Base-by-base conservation (phyloP, 2,888 invertebrate species). In the Drosophila falleni region DNA sequence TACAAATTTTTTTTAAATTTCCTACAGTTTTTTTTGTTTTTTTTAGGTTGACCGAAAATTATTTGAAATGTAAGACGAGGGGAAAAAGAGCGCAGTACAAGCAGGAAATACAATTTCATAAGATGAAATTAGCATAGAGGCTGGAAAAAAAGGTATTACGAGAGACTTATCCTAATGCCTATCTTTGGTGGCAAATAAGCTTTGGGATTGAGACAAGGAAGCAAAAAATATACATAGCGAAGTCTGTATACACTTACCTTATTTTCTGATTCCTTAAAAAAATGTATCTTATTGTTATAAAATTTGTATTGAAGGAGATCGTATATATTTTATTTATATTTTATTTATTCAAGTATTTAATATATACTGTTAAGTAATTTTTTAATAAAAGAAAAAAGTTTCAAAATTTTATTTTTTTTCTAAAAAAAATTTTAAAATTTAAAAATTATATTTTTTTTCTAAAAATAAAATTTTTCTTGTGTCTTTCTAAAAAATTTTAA, bases 51-150 rank as follows among this genome's bases (percentile, higher is more conserved):
- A 19, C 39, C 35, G 31, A 64, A 68, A 59, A n/a, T 49, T 47
- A 4, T 56, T 67, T 77, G 51, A 81, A 83, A 71, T 77, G 15
- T 54, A 35, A 72, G 49, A 41, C 60, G 33, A 51, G 51, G 58
- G 15, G 3, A 26, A n/a, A 19, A 8, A 16, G 5, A 47, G 10
- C 16, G n/a, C 10, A 54, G 41, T 29, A 35, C 26, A 31, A 19
- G 13, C 53, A 37, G 13, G 1, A 16, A 39, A 31, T 15, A 46
- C 15, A 39, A 55, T 44, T 55, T 50, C 44, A 46, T 33, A 31
- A 51, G 62, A 39, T 39, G 5, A 56, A 51, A 81, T 71, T 71
- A 67, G 63, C 70, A 62, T 77, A 61, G 46, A 41, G 37, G 58
- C 56, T 44, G 46, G 46, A 37, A 49, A 33, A 59, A 50, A 50